Conservation (phyloP, 1,140 invertebrate genomes). For the Periplaneta americana region DNA sequence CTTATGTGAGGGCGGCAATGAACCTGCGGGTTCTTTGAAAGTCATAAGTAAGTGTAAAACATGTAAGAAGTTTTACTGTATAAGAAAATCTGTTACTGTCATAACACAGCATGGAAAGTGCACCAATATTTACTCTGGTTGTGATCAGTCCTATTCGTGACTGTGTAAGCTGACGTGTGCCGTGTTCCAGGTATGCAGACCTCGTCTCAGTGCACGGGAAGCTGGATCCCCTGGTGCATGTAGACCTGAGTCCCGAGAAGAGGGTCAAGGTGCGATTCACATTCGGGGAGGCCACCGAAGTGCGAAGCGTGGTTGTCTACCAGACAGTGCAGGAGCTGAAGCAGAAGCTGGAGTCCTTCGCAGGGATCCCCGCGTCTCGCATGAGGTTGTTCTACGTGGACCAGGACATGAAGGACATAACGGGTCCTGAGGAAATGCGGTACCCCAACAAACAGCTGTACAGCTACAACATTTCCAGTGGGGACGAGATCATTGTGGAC, state of each 20-base stretch:
- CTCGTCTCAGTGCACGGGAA: slow-evolving; percentile 77
- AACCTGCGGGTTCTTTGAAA: too few relatives aligned
- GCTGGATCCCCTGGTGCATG: slow-evolving; percentile 77
- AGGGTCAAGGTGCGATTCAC: slow-evolving; percentile 78
- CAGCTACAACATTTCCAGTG: slow-evolving; percentile 84
- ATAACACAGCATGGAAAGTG: too few relatives aligned
- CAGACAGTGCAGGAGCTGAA: slow-evolving; percentile 60
- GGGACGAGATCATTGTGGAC: slow-evolving; percentile 87
- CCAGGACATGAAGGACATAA: slow-evolving; percentile 50
- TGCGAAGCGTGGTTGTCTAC: slow-evolving; percentile 37
- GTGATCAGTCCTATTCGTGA: too few relatives aligned
- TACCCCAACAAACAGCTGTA: slow-evolving; percentile 84
- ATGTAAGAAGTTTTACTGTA: too few relatives aligned
- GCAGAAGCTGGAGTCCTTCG: slow-evolving; percentile 67
- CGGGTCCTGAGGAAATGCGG: slow-evolving; percentile 79
- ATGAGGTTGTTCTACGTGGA: slow-evolving; percentile 64
- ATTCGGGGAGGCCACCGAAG: slow-evolving; percentile 67
- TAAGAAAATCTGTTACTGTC: too few relatives aligned
- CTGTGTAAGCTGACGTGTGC: too few relatives aligned
- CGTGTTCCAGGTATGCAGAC: slow-evolving; percentile 64
- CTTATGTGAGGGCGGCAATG: too few relatives aligned
- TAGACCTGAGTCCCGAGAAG: slow-evolving; percentile 80
- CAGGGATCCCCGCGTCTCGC: slow-evolving; percentile 70
- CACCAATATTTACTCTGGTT: too few relatives aligned
- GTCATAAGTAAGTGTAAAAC: too few relatives aligned